Evolutionary conservation across 2,888 invertebrate genomes (phyloP), one percentile per base, ranked within the genome.

Genomic region (Phengaris arion): DNA sequence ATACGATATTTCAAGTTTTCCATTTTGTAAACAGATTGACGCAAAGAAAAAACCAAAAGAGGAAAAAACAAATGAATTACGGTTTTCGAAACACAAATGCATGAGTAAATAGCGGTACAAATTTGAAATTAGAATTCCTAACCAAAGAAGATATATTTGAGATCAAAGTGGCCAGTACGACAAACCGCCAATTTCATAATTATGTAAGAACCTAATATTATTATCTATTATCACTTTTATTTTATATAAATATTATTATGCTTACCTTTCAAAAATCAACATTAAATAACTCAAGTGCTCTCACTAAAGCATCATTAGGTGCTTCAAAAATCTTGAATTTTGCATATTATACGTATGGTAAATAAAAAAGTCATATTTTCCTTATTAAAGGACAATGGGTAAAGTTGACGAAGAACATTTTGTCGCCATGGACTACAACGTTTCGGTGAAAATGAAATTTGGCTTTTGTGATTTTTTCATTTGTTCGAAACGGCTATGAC

Each of bases 281-380:
- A 12, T 59, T 35, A 59, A 59, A 59, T 59, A 59, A 59, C 59
- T 59, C 22, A 59, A 59, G 59, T 59, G 10, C 22, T 22, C 22
- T 76, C 75, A 64, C 74, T 76, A 76, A 77, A 73, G 57, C 75
- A 76, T 80, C 78, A 80, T 80, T 79, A 77, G 78, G 79, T 78
- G 76, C 79, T 77, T 73, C 59, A 75, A 77, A 76, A 76, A 70
- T 68, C 68, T 22, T 64, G 75, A 54, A 68, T 22, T 57, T 57
- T 52, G 77, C 46, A 75, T 72, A 78, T 77, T 77, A 78, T 75
- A 76, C 74, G 73, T 57, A 75, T 75, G 76, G 73, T 7, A 74
- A 76, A 75, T 75, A 74, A 75, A 76, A 35, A 78, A 68, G 54
- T 46, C 54, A 55, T 46, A 74, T 74, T 74, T 74, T 74, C 52